Base-by-base conservation (phyloP, 2,797 vertebrate genomes). In the Merluccius polli region DNA sequence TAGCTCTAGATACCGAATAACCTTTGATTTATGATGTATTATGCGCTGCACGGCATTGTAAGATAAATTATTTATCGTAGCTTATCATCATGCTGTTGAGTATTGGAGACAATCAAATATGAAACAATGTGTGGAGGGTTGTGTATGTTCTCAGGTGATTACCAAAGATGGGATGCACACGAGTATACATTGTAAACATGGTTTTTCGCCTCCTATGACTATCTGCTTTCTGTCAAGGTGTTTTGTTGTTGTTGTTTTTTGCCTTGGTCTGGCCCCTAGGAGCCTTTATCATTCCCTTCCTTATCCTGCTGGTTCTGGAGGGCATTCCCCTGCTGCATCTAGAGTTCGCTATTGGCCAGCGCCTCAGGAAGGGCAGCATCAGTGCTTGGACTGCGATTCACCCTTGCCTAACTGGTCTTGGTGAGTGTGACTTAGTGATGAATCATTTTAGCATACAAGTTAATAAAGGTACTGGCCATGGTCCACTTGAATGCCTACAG, bases 241-340 rank as follows among this genome's bases (percentile, higher is more conserved):
- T 27, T 63, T 18, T 48, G 15, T 48, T 48, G 41, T 18, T 35
- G 13, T 48, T 63, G 24, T 0, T 69, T 13, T 16, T 18, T 32
- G 11, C 10, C 9, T 9, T n/a, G 29, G 29, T 67, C 12, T 2
- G 63, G n/a, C 27, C 67, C 16, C 0, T 82, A 95, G 95, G 95
- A 67, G 95, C 95, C 0, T 97, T 98, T 82, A 96, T 97, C 94
- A 96, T 97, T 67, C 94, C 95, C 0, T 96, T 96, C 86, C 91
- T 97, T 83, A 95, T 96, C 86, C 86, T 96, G 77, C 87, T 95
- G 65, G 89, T 96, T 3, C 75, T 96, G 81, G 94, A 96, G 85
- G 95, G 94, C 3, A 80, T 95, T 16, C 94, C 95, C 0, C 83
- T 96, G 75, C 92, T 96, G 69, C 75, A 94, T 48, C 89, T 96